phyloP scores from a whole-genome alignment of 2,113 vertebrate genomes.

The Eira barbara region DNA sequence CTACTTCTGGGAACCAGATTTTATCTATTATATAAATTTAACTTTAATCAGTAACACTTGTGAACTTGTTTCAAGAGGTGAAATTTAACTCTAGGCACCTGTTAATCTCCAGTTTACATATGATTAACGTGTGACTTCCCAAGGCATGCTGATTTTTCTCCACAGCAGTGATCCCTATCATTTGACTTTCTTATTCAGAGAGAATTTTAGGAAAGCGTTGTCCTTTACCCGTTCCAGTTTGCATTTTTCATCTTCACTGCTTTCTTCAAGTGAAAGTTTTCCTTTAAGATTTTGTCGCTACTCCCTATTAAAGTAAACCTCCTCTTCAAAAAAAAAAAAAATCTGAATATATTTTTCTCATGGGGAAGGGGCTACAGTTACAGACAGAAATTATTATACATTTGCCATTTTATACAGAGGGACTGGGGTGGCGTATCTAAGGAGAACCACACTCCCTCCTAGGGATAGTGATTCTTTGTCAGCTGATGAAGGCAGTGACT shows the following conservation, averaged over 20 bases:
- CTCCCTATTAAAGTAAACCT: background rate
- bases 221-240: background rate
- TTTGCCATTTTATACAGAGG: background rate
- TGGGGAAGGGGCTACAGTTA: background rate
- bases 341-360: constrained; percentile 22
- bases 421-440: constrained; percentile 14
- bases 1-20: background rate
- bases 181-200: background rate
- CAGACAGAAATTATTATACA: background rate
- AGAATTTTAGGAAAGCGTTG: background rate
- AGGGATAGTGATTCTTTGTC: constrained; percentile 73
- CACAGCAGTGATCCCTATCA: background rate
- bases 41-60: background rate
- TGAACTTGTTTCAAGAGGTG: constrained; percentile 13
- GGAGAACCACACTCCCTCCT: background rate
- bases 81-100: background rate
- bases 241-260: background rate
- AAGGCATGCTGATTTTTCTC: constrained; percentile 10
- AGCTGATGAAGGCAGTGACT: constrained; percentile 83
- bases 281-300: background rate
- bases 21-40: background rate
- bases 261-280: constrained; percentile 18
- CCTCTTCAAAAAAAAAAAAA: background rate
- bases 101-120: background rate
- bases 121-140: background rate